phyloP scores from a whole-genome alignment of 2,113 vertebrate genomes.

The Syngnathus typhle region DNA sequence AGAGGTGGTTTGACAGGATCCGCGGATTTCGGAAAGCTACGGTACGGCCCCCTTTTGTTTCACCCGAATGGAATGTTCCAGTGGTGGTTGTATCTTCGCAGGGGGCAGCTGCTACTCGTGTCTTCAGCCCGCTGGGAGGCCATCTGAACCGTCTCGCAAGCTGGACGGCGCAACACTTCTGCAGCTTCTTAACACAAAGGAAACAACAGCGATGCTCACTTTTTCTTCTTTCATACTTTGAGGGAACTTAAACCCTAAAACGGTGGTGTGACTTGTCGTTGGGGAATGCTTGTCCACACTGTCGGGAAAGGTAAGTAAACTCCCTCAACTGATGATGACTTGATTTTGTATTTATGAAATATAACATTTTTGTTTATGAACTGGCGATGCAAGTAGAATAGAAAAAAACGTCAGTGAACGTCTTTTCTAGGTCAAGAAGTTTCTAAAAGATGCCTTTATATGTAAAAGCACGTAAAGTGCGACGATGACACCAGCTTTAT shows the following conservation, averaged over 20 bases:
- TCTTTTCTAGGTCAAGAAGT: not conserved
- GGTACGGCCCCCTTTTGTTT: constrained; percentile 6
- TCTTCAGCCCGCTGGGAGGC: not conserved
- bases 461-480: not conserved
- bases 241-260: constrained; percentile 6
- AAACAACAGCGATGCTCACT: constrained; percentile 4
- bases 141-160: not conserved
- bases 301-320: constrained; percentile 50
- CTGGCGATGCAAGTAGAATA: too few species aligned
- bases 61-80: constrained; percentile 60
- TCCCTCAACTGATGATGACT: not conserved
- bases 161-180: not conserved
- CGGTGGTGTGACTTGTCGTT: constrained; percentile 26
- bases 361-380: not conserved
- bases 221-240: constrained; percentile 20
- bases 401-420: not conserved
- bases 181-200: not conserved
- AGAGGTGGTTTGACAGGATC: constrained; percentile 8
- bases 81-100: constrained; percentile 27
- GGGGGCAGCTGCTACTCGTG: constrained; percentile 44
- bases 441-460: not conserved
- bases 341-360: not conserved
- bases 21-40: constrained; percentile 27
- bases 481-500: not conserved
- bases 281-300: constrained; percentile 61